Conservation (phyloP, 2,113 vertebrate genomes). For the Neotragus moschatus region DNA sequence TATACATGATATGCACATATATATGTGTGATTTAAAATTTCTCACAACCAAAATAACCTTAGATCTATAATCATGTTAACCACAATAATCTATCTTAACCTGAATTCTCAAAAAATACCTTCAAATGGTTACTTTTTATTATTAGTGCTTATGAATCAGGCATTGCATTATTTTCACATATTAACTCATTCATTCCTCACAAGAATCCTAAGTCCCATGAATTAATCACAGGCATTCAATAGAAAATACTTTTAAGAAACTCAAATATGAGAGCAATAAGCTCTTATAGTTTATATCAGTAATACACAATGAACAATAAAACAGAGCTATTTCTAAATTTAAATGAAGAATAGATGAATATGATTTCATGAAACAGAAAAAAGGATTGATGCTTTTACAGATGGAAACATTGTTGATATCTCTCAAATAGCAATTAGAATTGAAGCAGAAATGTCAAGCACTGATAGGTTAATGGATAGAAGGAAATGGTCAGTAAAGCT, state of each 20-base stretch:
- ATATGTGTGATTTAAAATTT: background rate
- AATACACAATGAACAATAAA: background rate
- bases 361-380: background rate
- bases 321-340: background rate
- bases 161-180: background rate
- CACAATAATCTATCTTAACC: background rate
- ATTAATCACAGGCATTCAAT: background rate
- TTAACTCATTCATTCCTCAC: background rate
- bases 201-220: background rate
- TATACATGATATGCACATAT: background rate
- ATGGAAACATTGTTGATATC: background rate
- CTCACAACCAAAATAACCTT: background rate
- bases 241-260: background rate
- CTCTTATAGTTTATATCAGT: background rate
- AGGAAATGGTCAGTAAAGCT: background rate
- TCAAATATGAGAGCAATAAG: background rate
- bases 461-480: background rate
- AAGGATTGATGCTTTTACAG: background rate
- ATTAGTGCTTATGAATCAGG: background rate
- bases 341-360: background rate
- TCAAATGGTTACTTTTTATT: background rate
- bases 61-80: background rate
- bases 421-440: background rate
- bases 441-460: background rate
- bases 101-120: background rate